Base-by-base conservation (phyloP, 2,113 vertebrate species). In the Dasyornis broadbenti region DNA sequence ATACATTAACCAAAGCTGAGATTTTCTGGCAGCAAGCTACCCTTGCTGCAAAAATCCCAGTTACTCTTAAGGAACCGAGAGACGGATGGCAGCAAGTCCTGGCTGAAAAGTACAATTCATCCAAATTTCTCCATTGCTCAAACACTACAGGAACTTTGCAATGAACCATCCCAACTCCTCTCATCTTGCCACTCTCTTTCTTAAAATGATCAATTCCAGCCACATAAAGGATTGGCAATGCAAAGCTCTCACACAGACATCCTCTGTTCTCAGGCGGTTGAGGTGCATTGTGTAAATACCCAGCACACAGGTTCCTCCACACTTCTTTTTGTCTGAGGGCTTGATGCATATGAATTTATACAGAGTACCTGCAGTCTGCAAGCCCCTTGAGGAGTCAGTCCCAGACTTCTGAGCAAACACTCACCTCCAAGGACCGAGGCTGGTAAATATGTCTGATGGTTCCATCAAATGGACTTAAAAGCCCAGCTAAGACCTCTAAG, bases 1-100 rank as follows among this genome's bases (percentile, higher is more conserved):
- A 98, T 98, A 99, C 99, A 99, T 98, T 98, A 98, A 98, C 98
- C 97, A 97, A 97, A 90, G 95, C 94, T 92, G 92, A 82, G 75
- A 42, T 94, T 95, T 94, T 90, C 93, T 56, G 94, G 77, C 92
- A 96, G 96, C 96, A 92, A 96, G 47, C 88, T 93, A 94, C 24
- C 12, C 77, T 92, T 79, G 45, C 90, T 92, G 69, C 86, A 97
- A 95, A 68, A 90, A 96, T 90, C 40, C 54, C 86, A 9, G 31
- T 18, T 83, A 40, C 63, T 71, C 49, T 45, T 35, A 39, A 82
- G 71, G 69, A 42, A 40, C 16, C 4, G 7, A 64, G 83, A 45
- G 82, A 79, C 49, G 81, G 39, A 77, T 6, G 7, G 42, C 4
- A 17, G 80, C 66, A 50, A 82, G 56, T 57, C 65, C 20, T 17